These are phyloP conservation scores for Brachyistius frenatus DNA, from an alignment of 2,113 vertebrate genomes.

Conservation along the genomic window DNA sequence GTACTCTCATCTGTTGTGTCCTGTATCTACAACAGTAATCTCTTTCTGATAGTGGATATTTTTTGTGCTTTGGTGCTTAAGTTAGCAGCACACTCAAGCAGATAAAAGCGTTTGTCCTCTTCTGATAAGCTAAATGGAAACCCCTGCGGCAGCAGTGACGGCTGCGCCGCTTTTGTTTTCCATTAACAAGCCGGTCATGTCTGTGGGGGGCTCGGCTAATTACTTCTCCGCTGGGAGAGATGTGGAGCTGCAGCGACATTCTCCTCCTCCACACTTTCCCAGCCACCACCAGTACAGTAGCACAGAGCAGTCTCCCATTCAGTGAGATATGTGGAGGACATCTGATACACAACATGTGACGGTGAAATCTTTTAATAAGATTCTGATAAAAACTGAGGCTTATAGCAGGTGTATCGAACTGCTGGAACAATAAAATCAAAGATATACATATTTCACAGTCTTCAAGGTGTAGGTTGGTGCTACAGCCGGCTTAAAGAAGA, in stretches of 20 bases:
- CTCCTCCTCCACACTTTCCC: constrained; percentile 52
- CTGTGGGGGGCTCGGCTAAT: constrained; percentile 52
- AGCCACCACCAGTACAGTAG: constrained; percentile 14
- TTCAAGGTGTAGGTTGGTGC: not conserved
- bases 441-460: not conserved
- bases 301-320: constrained; percentile 24
- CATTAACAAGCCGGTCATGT: constrained; percentile 45
- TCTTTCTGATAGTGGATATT: not conserved
- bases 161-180: constrained; percentile 49
- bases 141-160: constrained; percentile 29
- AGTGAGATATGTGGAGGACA: constrained; percentile 9
- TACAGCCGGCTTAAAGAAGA: constrained; percentile 35
- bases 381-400: too few species aligned
- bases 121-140: constrained; percentile 44
- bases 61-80: constrained; percentile 16
- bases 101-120: constrained; percentile 43
- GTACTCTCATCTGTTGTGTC: too few species aligned
- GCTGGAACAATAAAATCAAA: not conserved
- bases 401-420: not conserved
- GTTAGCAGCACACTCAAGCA: constrained; percentile 6
- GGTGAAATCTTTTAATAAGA: not conserved
- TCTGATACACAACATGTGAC: not conserved
- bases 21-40: too few species aligned
- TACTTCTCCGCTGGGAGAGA: constrained; percentile 47
- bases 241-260: constrained; percentile 44